These are phyloP conservation scores for Hephaestus fuliginosus DNA, from an alignment of 2,797 vertebrate species.

Conservation along the genomic window DNA sequence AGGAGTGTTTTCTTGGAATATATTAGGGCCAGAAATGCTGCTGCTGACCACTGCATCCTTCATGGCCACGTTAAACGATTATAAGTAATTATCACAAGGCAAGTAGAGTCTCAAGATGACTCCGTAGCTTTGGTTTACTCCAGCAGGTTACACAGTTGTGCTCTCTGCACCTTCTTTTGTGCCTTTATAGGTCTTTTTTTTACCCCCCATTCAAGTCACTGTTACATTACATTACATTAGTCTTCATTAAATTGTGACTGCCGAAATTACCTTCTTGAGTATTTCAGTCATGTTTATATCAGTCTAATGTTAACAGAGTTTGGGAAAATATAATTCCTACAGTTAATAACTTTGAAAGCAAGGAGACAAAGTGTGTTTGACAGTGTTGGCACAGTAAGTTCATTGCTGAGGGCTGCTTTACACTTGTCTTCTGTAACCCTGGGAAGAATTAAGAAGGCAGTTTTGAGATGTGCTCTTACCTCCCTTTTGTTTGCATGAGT, in stretches of 20 bases:
- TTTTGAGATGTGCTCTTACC: constrained; percentile 21
- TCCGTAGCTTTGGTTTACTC: constrained; percentile 27
- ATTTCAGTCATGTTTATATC: neutral
- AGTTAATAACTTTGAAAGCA: neutral
- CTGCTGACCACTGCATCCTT: constrained; percentile 31
- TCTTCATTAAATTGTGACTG: neutral
- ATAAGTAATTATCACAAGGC: constrained; percentile 24
- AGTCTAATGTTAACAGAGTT: neutral
- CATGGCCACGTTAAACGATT: constrained; percentile 21
- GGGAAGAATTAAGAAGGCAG: constrained; percentile 22
- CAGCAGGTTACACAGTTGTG: neutral
- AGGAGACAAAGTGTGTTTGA: neutral
- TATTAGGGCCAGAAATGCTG: neutral
- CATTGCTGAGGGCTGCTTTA: constrained; percentile 18
- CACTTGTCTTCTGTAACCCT: constrained; percentile 26
- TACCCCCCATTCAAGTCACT: no score
- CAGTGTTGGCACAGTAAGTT: neutral
- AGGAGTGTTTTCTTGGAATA: neutral
- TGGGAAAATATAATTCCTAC: neutral
- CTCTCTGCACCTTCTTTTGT: neutral
- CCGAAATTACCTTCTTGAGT: neutral
- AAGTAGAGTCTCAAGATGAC: constrained; percentile 16
- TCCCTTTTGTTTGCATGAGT: constrained; percentile 26
- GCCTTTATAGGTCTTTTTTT: neutral
- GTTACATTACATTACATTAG: neutral